Conservation (phyloP, 2,888 invertebrate species). For the Lysandra bellargus region DNA sequence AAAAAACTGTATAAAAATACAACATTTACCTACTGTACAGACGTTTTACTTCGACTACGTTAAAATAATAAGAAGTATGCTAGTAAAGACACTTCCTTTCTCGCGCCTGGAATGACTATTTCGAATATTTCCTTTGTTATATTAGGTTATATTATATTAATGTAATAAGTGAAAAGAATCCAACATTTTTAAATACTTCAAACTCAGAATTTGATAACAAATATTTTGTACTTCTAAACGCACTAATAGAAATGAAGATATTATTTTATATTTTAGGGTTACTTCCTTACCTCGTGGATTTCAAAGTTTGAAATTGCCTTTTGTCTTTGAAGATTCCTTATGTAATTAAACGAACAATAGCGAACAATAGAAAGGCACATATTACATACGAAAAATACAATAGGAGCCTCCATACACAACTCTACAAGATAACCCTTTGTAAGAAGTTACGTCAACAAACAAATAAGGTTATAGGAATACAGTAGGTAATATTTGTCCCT, state of each 20-base stretch:
- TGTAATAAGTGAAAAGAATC: not conserved
- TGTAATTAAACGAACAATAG: conserved; percentile 13
- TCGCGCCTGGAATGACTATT: no score
- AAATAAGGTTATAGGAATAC: not conserved
- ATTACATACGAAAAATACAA: conserved; percentile 13
- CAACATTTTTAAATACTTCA: not conserved
- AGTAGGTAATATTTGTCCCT: not conserved
- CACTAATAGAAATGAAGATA: not conserved
- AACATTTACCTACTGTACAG: no score
- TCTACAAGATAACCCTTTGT: not conserved
- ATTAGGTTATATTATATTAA: no score
- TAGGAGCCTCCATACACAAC: not conserved
- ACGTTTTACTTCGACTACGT: no score
- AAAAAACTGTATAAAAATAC: no score
- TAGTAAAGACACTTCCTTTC: no score
- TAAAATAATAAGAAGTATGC: no score
- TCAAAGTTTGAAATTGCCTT: not conserved
- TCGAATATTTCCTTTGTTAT: no score
- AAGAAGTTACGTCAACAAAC: not conserved
- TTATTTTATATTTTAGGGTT: not conserved
- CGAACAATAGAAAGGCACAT: conserved; percentile 11
- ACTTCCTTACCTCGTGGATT: not conserved
- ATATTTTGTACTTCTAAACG: not conserved
- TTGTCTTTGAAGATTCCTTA: not conserved
- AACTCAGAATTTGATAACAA: not conserved